A percentile compares a stretch with the other conserved stretches of the same genome.
Conservation (phyloP, 1,140 invertebrate species). For the Agrypnia vestita region DNA sequence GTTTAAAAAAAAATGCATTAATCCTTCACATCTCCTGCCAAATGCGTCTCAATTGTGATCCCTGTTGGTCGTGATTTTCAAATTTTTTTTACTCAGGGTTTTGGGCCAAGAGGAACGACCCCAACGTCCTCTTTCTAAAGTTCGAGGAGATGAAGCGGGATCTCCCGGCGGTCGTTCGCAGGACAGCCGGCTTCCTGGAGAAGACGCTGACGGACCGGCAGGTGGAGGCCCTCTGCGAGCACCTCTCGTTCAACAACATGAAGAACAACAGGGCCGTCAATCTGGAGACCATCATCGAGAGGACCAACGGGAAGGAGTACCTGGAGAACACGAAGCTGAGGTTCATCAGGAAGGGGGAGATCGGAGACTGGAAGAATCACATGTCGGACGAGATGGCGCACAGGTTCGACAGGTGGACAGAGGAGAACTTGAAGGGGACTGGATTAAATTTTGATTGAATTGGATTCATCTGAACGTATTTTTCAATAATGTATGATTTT, state of each 20-base stretch:
- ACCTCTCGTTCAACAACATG: constrained; percentile 88
- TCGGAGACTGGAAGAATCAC: constrained; percentile 89
- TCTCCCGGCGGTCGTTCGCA: constrained; percentile 76
- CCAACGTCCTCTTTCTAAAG: constrained; percentile 86
- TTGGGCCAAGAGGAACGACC: constrained; percentile 82
- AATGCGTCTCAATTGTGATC: too few relatives aligned
- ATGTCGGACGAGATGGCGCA: constrained; percentile 81
- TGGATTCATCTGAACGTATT: too few relatives aligned
- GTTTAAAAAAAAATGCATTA: background rate
- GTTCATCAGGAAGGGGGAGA: constrained; percentile 87
- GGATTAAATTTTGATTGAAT: constrained; percentile 63
- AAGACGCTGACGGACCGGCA: constrained; percentile 79
- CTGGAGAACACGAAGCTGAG: constrained; percentile 74
- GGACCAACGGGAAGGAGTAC: constrained; percentile 68
- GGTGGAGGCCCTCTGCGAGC: constrained; percentile 78
- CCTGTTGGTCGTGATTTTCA: too few relatives aligned
- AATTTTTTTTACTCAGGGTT: constrained; percentile 65
- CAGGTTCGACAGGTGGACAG: constrained; percentile 85
- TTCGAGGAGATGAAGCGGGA: constrained; percentile 91
- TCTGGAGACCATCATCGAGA: constrained; percentile 76
- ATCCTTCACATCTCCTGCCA: background rate
- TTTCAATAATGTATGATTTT: too few relatives aligned
- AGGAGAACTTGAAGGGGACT: constrained; percentile 78
- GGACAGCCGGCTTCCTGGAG: constrained; percentile 83
- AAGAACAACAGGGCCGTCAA: constrained; percentile 86